Evolutionary conservation across 2,113 vertebrate genomes (phyloP).

Genomic region (Oreochromis niloticus): DNA sequence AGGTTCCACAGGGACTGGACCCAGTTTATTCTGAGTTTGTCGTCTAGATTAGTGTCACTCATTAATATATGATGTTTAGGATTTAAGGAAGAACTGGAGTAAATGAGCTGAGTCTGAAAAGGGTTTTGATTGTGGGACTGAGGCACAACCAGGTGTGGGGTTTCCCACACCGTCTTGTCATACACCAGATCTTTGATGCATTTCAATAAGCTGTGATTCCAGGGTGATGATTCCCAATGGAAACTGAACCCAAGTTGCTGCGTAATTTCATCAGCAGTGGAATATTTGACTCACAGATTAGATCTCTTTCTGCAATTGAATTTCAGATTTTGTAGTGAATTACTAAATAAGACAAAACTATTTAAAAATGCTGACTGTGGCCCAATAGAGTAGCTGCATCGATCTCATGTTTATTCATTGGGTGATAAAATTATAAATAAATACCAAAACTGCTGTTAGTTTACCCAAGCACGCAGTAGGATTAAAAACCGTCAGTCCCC

Average conservation of each 20-base stretch:
- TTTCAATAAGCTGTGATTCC: slow-evolving; percentile 7
- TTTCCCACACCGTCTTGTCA: neutral
- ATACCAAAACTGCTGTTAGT: neutral
- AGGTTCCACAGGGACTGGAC: slow-evolving; percentile 1
- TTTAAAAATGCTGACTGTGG: neutral
- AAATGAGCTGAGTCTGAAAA: neutral
- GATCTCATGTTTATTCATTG: neutral
- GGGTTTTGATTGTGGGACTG: neutral
- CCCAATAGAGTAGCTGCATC: neutral
- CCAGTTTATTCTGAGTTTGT: slow-evolving; percentile 24
- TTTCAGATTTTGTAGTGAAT: neutral
- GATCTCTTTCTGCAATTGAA: neutral
- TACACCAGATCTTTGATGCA: neutral
- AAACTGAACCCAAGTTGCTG: slow-evolving; percentile 10
- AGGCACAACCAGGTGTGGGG: neutral
- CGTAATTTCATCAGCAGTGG: slow-evolving; percentile 24
- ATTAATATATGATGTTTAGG: neutral
- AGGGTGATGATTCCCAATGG: neutral
- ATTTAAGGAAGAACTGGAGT: neutral
- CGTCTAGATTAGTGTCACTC: neutral
- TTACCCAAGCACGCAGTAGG: neutral
- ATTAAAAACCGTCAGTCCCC: neutral
- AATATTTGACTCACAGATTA: slow-evolving; percentile 24
- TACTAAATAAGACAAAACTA: neutral
- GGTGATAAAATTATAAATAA: neutral